Evolutionary conservation across 2,113 vertebrate species (phyloP).

Genomic region (Hemichromis elongatus): DNA sequence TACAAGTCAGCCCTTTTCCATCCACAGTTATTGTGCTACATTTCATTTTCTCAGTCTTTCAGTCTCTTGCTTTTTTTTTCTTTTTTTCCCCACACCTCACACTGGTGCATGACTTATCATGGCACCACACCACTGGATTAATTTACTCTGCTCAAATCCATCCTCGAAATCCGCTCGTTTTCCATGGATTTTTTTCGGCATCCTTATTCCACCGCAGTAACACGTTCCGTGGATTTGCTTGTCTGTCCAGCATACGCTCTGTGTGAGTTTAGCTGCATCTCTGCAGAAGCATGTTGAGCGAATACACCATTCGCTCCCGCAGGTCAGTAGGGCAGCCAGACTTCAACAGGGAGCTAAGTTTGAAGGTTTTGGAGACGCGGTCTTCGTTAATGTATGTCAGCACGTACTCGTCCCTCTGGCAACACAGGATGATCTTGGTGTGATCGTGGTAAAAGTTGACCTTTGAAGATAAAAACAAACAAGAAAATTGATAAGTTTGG

Average conservation of each 20-base stretch:
- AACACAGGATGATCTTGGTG: slow-evolving; percentile 95
- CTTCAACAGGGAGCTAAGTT: slow-evolving; percentile 82
- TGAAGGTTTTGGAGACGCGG: slow-evolving; percentile 87
- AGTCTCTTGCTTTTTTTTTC: neutral
- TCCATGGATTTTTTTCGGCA: neutral
- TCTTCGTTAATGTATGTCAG: slow-evolving; percentile 98
- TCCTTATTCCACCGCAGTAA: neutral
- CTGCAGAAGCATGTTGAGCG: slow-evolving; percentile 95
- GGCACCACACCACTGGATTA: slow-evolving; percentile 15
- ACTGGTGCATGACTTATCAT: slow-evolving; percentile 29
- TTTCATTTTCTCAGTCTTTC: slow-evolving; percentile 11
- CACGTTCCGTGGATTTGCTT: neutral
- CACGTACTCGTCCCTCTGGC: slow-evolving; percentile 88
- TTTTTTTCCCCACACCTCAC: neutral
- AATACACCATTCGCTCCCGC: slow-evolving; percentile 90
- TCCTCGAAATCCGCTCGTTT: neutral
- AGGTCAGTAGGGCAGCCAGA: slow-evolving; percentile 86
- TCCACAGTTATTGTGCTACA: slow-evolving; percentile 54
- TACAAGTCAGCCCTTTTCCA: slow-evolving; percentile 71
- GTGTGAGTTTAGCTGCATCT: slow-evolving; percentile 80
- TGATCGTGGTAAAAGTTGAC: slow-evolving; percentile 99
- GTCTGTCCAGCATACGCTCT: neutral
- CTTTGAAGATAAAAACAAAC: slow-evolving; percentile 59
- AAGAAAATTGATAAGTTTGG: neutral
- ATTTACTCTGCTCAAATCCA: slow-evolving; percentile 18